Evolutionary conservation across 2,113 vertebrate species (phyloP), one percentile per base, ranked within the genome.

Genomic region (Pipa parva): DNA sequence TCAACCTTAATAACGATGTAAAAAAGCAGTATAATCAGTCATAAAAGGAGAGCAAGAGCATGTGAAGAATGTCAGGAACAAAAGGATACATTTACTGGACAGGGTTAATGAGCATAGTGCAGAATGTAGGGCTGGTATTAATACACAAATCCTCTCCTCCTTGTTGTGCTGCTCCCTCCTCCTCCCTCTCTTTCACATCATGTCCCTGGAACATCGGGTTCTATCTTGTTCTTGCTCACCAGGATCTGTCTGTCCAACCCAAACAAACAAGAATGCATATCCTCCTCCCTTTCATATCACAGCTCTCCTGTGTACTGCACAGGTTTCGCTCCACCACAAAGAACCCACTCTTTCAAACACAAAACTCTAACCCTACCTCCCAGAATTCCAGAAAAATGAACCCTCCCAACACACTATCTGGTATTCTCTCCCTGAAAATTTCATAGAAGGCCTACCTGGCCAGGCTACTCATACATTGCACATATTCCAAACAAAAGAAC

Each of bases 181-280:
- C 1, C 27, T 37, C 1, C 24, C 68, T 55, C 59, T 29, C 29
- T 52, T 51, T 66, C 55, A 55, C 64, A 24, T 59, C 64, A 59
- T 49, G 64, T 68, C 64, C 42, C 64, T 68, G 64, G 64, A 68
- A 59, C 64, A 68, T 59, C 42, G 55, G 55, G 64, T 68, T 68
- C 64, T 68, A 56, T 68, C 64, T 68, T 68, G 64, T 68, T 68
- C 64, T 58, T 24, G 31, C 64, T 59, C 64, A 50, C 55, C 64
- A 68, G 64, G 64, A 68, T 68, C 64, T 59, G 18, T 59, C 27
- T 68, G 55, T 67, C 54, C 64, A 68, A 68, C 64, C 54, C 54
- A 68, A 68, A 68, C 64, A 68, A 56, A 68, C 49, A 68, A 27
- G 28, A 68, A 68, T 68, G 56, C 49, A 68, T 27, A n/a, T 26